phyloP scores from a whole-genome alignment of 2,113 vertebrate species.

The Petaurus breviceps region DNA sequence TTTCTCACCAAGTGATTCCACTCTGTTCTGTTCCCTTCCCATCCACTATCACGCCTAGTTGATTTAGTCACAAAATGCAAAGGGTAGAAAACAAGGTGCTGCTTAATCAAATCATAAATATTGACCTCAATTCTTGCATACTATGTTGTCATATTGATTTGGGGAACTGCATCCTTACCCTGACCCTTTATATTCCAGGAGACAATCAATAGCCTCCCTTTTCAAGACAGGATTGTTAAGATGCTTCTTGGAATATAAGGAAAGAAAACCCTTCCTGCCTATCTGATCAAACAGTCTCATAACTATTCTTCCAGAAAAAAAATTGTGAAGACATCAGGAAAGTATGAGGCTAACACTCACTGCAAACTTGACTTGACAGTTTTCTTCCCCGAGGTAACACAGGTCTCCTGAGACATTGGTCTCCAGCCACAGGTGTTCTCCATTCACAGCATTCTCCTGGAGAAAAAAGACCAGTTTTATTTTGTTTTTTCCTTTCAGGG shows the following conservation, averaged over 20 bases:
- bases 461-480: conserved; percentile 59
- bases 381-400: conserved; percentile 97
- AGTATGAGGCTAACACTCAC: conserved; percentile 86
- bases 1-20: not conserved
- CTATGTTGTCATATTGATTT: not conserved
- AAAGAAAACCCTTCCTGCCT: not conserved
- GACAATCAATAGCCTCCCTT: not conserved
- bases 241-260: not conserved
- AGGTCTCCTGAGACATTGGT: conserved; percentile 99
- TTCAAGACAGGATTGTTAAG: not conserved
- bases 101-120: not conserved
- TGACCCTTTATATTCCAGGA: not conserved
- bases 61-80: not conserved
- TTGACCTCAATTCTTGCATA: not conserved
- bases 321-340: not conserved
- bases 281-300: not conserved
- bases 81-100: not conserved
- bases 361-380: conserved; percentile 94
- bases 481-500: conserved; percentile 59
- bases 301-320: not conserved
- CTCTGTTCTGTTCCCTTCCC: not conserved
- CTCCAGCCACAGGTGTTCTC: conserved; percentile 98
- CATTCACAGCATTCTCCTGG: conserved; percentile 96
- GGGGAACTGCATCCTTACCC: not conserved
- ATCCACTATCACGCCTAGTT: not conserved